Base-by-base conservation (phyloP, 2,888 invertebrate genomes). In the Eledone cirrhosa region DNA sequence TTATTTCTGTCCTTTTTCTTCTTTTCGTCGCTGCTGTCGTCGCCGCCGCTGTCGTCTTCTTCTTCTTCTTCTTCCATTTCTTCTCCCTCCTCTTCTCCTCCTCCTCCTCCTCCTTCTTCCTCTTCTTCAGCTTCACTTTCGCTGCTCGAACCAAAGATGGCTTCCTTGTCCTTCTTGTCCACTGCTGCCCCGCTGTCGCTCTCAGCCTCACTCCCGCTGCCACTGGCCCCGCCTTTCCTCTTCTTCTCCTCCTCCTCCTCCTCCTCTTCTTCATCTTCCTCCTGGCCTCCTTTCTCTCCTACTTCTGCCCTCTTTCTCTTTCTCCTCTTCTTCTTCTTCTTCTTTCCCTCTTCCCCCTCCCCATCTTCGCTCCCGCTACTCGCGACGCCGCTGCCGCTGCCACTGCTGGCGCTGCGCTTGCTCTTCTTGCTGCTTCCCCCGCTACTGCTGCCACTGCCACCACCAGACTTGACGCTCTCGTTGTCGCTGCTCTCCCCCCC, bases 61-160 rank as follows among this genome's bases (percentile, higher is more conserved):
- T 83, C 83, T 75, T 86, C 86, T 48, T 81, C 84, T 79, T 88
- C 88, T 77, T 87, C 89, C 76, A 87, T 88, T 76, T 88, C 88
- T 84, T 87, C 86, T 19, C 84, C 85, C 75, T 84, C 83, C 72
- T 83, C 83, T 77, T 86, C 86, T 48, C 81, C 83, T 79, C 88
- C 88, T 82, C 86, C 87, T 47, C 86, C 88, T 80, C 85, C 85
- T 19, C 80, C 86, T 3, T 47, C 67, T 33, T 16, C 65, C 77
- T 47, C 76, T 27, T 29, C 77, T 67, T 31, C 75, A 27, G 27
- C 75, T 59, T 41, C 83, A 77, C 84, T 85, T 27, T 80, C 74
- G 67, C 85, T 84, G 5, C 81, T 76, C 2, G 72, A 72, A 11
- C 72, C 72, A 11, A 72, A 72, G 31, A 72, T 72, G 8, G 27